Evolutionary conservation across 2,113 vertebrate species (phyloP), one percentile per base, ranked within the genome.

Genomic region (Bufo bufo): DNA sequence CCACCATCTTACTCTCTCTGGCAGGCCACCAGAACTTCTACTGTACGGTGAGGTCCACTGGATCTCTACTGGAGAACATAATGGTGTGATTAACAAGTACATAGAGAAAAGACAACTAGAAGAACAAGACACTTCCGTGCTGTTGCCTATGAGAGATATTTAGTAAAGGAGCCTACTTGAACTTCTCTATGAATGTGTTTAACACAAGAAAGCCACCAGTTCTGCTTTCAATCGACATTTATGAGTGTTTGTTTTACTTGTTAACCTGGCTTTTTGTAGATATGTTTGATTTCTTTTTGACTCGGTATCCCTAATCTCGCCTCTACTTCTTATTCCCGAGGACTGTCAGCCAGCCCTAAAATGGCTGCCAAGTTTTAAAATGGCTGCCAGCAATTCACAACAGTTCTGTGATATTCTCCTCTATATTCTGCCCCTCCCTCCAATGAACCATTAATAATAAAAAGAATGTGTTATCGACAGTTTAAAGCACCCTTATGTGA

Each of bases 341-440:
- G 80, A 66, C 80, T n/a, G 81, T 47, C 50, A 88, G 81, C 71
- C 71, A 88, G 87, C 87, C 83, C 69, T 97, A 97, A 98, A 94
- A 97, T 98, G 97, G 97, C 96, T 98, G 97, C 97, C 97, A 98
- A 97, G 94, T 93, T 89, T 95, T 97, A 98, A 98, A 90, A 98
- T 98, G 97, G 97, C 97, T 97, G 97, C 96, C 96, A 97, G 96
- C 95, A 94, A 90, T 71, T 72, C 69, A 84, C 71, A 66, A 43
- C 72, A 20, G 80, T 75, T 88, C 69, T 61, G 56, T 84, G 45
- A 69, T 43, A 77, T 83, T 77, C 83, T 65, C 59, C 63, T 52
- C 87, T 33, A 86, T 79, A 79, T 56, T n/a, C 56, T 47, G 43
- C 72, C 71, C 80, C 69, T 87, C 79, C 33, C 80, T 63, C 45